Conservation (phyloP, 2,888 invertebrate genomes). For the Oscheius sp. region DNA sequence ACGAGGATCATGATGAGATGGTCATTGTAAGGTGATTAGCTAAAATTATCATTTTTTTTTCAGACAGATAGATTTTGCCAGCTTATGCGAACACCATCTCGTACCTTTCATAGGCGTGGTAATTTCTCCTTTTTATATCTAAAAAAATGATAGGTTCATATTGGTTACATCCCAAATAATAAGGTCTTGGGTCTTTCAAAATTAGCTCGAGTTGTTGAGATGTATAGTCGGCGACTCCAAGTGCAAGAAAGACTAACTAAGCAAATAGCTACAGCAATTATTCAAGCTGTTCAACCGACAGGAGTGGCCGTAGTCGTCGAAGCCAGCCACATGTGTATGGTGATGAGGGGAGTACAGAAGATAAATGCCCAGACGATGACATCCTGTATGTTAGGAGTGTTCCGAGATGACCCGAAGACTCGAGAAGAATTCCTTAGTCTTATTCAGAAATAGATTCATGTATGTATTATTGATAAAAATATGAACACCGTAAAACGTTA, state of each 20-base stretch:
- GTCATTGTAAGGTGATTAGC: slow-evolving; percentile 86
- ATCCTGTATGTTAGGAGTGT: slow-evolving; percentile 98
- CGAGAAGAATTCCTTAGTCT: slow-evolving; percentile 97
- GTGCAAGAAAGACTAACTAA: slow-evolving; percentile 97
- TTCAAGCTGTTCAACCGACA: slow-evolving; percentile 93
- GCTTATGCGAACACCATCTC: slow-evolving; percentile 97
- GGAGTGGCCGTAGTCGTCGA: slow-evolving; percentile 99
- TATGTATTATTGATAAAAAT: too few relatives aligned
- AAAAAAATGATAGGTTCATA: slow-evolving; percentile 75
- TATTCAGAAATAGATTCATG: slow-evolving; percentile 52
- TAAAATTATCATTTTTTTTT: neutral
- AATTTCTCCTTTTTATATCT: neutral
- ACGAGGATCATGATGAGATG: slow-evolving; percentile 99
- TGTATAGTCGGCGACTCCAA: slow-evolving; percentile 92
- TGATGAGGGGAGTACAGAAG: slow-evolving; percentile 99
- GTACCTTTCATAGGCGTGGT: slow-evolving; percentile 95
- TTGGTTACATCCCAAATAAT: slow-evolving; percentile 96
- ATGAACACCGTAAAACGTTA: too few relatives aligned
- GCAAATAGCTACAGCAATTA: slow-evolving; percentile 95
- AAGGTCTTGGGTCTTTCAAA: slow-evolving; percentile 97
- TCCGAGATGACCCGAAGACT: slow-evolving; percentile 95
- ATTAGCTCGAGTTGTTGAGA: slow-evolving; percentile 95
- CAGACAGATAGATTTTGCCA: slow-evolving; percentile 98
- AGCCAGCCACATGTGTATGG: slow-evolving; percentile 76
- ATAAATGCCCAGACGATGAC: slow-evolving; percentile 98